Evolutionary conservation across 2,797 vertebrate species (phyloP), one percentile per base, ranked within the genome.

Genomic region (Megalops cyprinoides): DNA sequence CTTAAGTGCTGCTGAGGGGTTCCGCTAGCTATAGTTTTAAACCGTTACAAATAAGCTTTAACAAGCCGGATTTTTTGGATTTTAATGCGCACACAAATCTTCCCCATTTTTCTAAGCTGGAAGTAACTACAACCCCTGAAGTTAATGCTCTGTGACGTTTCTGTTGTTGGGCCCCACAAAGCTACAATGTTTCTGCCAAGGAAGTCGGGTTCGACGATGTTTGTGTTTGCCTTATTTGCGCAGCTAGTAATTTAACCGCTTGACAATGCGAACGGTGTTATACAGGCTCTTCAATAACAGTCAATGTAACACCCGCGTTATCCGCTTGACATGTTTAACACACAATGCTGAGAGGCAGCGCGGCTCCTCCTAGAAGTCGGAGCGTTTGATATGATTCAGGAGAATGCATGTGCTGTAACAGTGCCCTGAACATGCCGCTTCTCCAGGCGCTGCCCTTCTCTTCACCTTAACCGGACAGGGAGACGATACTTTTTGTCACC

Each of bases 161-260:
- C 44, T 18, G 51, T 53, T 76, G 14, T 44, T 12, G 49, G 48
- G 31, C 31, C 31, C 49, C 74, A 55, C 8, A 28, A 14, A 55
- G 48, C 37, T 12, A 14, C 18, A 53, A 1, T 51, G 46, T 12
- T 23, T 62, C 42, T 62, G 76, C 42, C 37, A 62, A 62, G 56
- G 55, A 44, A 28, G 39, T 31, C 23, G 56, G 37, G 25, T 25
- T 78, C 55, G 15, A 62, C 75, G 76, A 62, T 60, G 76, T 78
- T 37, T 53, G 31, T 31, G 53, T 39, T 71, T 44, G 56, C 39
- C 56, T 28, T 31, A 44, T 42, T 60, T 60, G 18, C 44, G 37
- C 25, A 46, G 7, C 4, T 23, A 25, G n/a, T 15, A 62, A n/a
- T 60, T 8, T 23, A 44, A 46, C n/a, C 44, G 20, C 56, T 46